These are phyloP conservation scores for Nymphalis urticae DNA, from an alignment of 2,888 invertebrate genomes.

Conservation along the genomic window DNA sequence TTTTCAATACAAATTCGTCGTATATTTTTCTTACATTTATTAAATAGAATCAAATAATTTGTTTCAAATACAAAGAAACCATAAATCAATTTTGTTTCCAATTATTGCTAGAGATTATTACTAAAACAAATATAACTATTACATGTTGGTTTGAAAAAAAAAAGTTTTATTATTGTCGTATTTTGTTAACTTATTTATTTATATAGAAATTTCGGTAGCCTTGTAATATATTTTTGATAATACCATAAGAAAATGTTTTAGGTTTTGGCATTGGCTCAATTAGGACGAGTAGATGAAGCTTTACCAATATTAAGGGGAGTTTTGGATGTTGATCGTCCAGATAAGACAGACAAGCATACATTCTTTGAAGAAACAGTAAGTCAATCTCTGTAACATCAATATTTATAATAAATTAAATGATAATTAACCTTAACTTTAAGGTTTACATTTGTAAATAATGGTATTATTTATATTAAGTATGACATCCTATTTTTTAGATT, in stretches of 20 bases:
- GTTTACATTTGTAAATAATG: not conserved
- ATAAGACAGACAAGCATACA: constrained; percentile 75
- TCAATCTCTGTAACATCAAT: not conserved
- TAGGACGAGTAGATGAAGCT: constrained; percentile 85
- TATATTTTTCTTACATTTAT: no score
- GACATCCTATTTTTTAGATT: constrained; percentile 62
- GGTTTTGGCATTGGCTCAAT: constrained; percentile 77
- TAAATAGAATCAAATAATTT: no score
- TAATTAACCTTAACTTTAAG: not conserved
- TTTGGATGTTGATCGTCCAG: constrained; percentile 80
- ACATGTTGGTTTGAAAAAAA: no score
- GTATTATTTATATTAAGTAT: not conserved
- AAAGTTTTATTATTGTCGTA: no score
- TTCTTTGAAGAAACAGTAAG: constrained; percentile 84
- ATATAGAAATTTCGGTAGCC: no score
- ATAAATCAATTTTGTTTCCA: no score
- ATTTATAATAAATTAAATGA: not conserved
- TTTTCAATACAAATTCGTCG: no score
- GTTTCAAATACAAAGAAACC: no score
- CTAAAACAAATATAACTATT: no score
- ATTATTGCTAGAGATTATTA: no score
- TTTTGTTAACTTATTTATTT: no score
- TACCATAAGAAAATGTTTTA: constrained; percentile 41
- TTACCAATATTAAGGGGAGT: constrained; percentile 81
- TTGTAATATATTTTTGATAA: no score